Evolutionary conservation across 2,113 vertebrate genomes (phyloP).

Genomic region (Centropus bengalensis): DNA sequence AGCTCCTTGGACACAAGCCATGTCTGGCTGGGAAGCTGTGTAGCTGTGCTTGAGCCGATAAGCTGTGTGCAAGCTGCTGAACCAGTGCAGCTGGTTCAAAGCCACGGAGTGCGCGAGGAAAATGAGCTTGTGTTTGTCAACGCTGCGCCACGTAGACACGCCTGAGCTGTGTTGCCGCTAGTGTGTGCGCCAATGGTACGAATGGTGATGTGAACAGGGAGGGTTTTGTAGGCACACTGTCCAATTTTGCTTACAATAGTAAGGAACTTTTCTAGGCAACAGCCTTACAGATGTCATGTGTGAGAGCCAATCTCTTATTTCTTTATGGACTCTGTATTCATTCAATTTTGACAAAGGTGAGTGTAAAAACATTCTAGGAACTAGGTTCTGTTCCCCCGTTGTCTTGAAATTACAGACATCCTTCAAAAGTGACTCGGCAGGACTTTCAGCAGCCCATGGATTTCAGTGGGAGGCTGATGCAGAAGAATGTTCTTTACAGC

Average conservation of each 20-base stretch:
- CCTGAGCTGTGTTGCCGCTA: conserved; percentile 20
- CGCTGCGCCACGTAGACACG: neutral
- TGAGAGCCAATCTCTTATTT: neutral
- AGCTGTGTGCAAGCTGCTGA: conserved; percentile 49
- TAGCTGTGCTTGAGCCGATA: conserved; percentile 31
- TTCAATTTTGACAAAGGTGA: neutral
- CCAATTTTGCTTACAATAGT: neutral
- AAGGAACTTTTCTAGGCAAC: neutral
- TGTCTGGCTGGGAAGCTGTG: conserved; percentile 44
- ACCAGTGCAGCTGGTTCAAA: conserved; percentile 43
- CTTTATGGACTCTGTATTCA: neutral
- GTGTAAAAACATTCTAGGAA: neutral
- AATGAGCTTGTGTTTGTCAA: conserved; percentile 66
- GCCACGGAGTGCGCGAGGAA: conserved; percentile 23
- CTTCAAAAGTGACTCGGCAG: neutral
- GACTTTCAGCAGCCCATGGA: neutral
- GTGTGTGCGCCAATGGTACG: neutral
- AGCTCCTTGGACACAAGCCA: conserved; percentile 50
- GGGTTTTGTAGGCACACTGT: neutral
- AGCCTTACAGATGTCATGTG: neutral
- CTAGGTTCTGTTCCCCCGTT: neutral
- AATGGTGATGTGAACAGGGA: neutral
- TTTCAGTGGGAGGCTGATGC: neutral
- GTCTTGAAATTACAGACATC: neutral
- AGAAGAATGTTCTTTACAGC: no score